Percentiles rank a stretch among this genome's conserved stretches.
These are phyloP conservation scores for Andrena bicolor DNA, from an alignment of 2,888 invertebrate species.

Conservation along the genomic window DNA sequence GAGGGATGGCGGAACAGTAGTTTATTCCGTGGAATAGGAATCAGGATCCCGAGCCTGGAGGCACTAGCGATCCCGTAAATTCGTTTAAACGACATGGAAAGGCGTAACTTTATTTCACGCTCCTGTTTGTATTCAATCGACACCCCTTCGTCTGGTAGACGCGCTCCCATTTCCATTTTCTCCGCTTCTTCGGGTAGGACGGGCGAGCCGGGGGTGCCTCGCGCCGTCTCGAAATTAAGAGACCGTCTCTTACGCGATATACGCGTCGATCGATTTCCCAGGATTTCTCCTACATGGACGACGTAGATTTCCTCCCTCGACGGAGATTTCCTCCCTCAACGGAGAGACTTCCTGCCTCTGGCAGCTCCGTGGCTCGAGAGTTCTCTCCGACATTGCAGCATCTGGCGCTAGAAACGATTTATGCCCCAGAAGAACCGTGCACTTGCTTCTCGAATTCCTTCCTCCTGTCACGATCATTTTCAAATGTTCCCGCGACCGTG, in stretches of 20 bases:
- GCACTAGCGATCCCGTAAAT: conserved; percentile 58
- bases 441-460: not conserved
- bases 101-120: conserved; percentile 72
- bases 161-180: conserved; percentile 28
- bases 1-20: no score
- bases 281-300: not conserved
- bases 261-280: not conserved
- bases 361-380: not conserved
- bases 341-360: not conserved
- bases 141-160: conserved; percentile 12
- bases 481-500: not conserved
- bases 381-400: no score
- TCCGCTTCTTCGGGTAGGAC: no score
- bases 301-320: not conserved
- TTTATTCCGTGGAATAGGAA: not conserved
- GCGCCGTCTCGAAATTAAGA: conserved; percentile 13
- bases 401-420: no score
- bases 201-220: not conserved
- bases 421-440: no score
- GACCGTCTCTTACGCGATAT: conserved; percentile 2
- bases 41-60: not conserved
- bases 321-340: not conserved
- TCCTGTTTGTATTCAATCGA: conserved; percentile 57
- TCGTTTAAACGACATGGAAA: conserved; percentile 69
- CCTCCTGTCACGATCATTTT: not conserved